These are phyloP conservation scores for Eurystomus glaucurus DNA, from an alignment of 2,797 vertebrate species.

Conservation along the genomic window DNA sequence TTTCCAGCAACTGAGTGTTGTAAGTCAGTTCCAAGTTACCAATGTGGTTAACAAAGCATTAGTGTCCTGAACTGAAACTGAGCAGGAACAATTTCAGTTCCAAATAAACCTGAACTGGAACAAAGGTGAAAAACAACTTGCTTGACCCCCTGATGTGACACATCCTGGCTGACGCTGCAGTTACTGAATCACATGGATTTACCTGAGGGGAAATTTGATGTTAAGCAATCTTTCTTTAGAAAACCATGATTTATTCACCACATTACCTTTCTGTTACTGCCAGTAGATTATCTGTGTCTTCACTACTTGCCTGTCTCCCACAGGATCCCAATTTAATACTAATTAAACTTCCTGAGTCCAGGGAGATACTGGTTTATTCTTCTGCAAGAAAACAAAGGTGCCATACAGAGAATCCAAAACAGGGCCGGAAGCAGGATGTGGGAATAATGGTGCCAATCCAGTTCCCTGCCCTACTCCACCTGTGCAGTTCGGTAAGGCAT, in stretches of 20 bases:
- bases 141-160: neutral
- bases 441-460: neutral
- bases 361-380: neutral
- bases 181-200: neutral
- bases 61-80: conserved; percentile 2
- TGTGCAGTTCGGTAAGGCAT: neutral
- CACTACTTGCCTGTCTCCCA: neutral
- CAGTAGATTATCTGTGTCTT: neutral
- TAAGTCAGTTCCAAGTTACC: neutral
- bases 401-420: neutral
- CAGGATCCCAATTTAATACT: neutral
- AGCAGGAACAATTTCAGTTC: neutral
- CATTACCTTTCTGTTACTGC: neutral
- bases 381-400: neutral
- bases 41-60: neutral
- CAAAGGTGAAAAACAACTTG: neutral
- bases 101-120: conserved; percentile 14
- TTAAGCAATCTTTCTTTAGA: neutral
- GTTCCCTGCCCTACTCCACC: neutral
- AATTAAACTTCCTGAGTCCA: neutral
- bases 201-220: neutral
- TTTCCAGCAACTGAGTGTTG: neutral
- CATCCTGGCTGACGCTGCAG: neutral
- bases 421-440: neutral
- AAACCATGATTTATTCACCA: neutral